Base-by-base conservation (phyloP, 1,140 invertebrate genomes). In the Zaprionus capensis region DNA sequence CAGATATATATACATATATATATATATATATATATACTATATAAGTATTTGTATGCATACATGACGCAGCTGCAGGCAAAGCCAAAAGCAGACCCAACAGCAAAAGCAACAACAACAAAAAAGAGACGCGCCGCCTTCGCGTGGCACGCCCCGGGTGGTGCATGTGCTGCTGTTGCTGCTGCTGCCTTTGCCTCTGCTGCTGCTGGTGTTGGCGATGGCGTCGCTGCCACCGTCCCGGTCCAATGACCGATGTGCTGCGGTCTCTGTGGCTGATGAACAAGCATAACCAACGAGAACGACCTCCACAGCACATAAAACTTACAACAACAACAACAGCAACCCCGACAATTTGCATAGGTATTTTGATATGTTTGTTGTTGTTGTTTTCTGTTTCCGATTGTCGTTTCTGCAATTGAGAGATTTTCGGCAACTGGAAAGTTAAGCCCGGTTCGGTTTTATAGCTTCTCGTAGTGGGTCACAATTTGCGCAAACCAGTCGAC, bases 241-340 rank as follows among this genome's bases (percentile, higher is more conserved):
- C 84, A 87, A 84, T 87, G 84, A 87, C 84, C 84, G 84, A 84
- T 81, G 81, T 80, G 80, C 76, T 80, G 82, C 76, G 82, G 28
- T 59, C 59, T 38, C 63, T 62, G 76, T 63, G 53, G 68, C 67
- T 51, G 72, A 81, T 88, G 83, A 80, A 71, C 68, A 73, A 81
- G 81, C 84, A 88, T 84, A 87, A 79, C 78, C 80, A 81, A 71
- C 84, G 78, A 84, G 85, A 88, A 84, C 84, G 84, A 87, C 84
- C 84, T 87, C 84, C 78, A 84, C 85, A 83, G 75, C 66, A 69
- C 71, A 86, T 80, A 68, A 87, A 82, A 81, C 56, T 55, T 41
- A 74, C 26, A 62, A 38, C 58, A 34, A 41, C 11, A 62, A 38
- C 58, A 34, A 41, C 22, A 70, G 28, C 15, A 26, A 53, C 58